Conservation (phyloP, 2,888 invertebrate species). For the Lacanobia oleracea region DNA sequence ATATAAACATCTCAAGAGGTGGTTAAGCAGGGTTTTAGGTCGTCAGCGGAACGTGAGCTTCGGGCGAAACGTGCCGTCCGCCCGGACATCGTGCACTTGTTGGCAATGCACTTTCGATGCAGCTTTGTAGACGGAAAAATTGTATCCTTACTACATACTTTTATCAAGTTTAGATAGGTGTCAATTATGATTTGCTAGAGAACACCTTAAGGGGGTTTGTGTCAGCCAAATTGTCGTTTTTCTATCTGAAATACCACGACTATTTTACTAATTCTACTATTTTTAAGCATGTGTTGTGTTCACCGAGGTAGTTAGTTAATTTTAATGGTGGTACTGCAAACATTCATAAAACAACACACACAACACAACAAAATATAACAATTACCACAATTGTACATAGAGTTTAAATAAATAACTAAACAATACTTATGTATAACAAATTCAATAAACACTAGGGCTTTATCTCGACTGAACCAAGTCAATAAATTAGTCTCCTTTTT, state of each 20-base stretch:
- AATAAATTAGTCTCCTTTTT: background rate
- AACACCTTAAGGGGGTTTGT: constrained; percentile 5
- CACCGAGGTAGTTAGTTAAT: background rate
- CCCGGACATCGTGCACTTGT: constrained; percentile 61
- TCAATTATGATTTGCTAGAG: constrained; percentile 46
- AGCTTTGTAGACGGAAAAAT: constrained; percentile 63
- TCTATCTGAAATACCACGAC: background rate
- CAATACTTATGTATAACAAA: too few relatives aligned
- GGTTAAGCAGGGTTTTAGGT: constrained; percentile 54
- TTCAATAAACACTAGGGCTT: background rate
- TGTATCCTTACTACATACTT: constrained; percentile 40
- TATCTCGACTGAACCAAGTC: background rate
- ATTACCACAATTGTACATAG: too few relatives aligned
- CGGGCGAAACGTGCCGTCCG: constrained; percentile 63
- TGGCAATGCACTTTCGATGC: constrained; percentile 63
- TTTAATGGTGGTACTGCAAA: background rate
- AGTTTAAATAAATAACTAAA: too few relatives aligned
- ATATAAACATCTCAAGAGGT: constrained; percentile 63
- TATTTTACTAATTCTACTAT: too few relatives aligned
- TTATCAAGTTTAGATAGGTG: constrained; percentile 41
- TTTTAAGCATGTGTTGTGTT: background rate
- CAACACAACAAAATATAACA: too few relatives aligned
- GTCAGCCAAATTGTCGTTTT: background rate
- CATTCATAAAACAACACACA: background rate
- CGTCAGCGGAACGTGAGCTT: constrained; percentile 68